These are phyloP conservation scores for Diogma glabrata DNA, from an alignment of 2,888 invertebrate genomes.

Conservation along the genomic window DNA sequence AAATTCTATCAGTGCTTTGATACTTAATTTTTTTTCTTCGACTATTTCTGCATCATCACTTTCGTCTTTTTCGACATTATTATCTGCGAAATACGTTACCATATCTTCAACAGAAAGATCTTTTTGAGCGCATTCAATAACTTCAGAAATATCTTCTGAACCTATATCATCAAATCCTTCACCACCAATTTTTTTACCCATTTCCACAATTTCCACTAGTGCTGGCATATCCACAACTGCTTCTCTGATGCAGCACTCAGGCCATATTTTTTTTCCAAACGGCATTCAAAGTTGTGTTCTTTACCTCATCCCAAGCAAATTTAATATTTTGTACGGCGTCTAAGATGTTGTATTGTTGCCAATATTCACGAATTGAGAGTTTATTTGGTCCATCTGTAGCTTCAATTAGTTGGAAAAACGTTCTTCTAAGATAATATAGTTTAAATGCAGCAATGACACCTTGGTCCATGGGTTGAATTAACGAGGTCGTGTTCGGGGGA, in stretches of 20 bases:
- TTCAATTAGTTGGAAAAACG: slow-evolving; percentile 13
- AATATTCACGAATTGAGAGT: slow-evolving; percentile 13
- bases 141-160: slow-evolving; percentile 17
- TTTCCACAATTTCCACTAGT: background rate
- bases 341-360: background rate
- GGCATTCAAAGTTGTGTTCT: background rate
- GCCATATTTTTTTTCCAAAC: slow-evolving; percentile 4
- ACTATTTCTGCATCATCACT: slow-evolving; percentile 4
- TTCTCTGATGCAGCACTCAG: background rate
- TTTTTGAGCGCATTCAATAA: slow-evolving; percentile 17
- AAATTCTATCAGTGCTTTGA: slow-evolving; percentile 6
- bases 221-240: slow-evolving; percentile 9
- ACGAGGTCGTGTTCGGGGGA: slow-evolving; percentile 21
- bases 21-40: slow-evolving; percentile 7
- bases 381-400: slow-evolving; percentile 15
- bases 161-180: slow-evolving; percentile 20
- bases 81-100: slow-evolving; percentile 6
- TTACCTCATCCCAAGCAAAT: slow-evolving; percentile 1
- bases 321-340: slow-evolving; percentile 3
- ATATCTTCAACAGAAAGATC: slow-evolving; percentile 11
- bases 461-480: slow-evolving; percentile 21
- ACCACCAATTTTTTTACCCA: slow-evolving; percentile 16
- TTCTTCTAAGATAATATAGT: slow-evolving; percentile 16
- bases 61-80: background rate
- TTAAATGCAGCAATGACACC: slow-evolving; percentile 19